Base-by-base conservation (phyloP, 1,140 invertebrate genomes). In the Megathymus violae region DNA sequence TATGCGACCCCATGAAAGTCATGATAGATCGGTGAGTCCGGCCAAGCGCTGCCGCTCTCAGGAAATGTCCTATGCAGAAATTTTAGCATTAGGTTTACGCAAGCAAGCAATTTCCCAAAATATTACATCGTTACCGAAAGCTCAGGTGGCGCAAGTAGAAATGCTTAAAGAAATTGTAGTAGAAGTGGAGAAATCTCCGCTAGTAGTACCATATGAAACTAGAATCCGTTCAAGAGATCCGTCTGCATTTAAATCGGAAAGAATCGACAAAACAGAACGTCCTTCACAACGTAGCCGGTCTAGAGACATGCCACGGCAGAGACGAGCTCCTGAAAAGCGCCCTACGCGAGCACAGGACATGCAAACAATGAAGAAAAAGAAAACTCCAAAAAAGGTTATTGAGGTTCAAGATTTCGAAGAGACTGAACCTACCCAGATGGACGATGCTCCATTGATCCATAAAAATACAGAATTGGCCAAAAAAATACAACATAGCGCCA, bases 1-100 rank as follows among this genome's bases (percentile, higher is more conserved):
- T 51, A 51, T 79, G 46, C 59, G 64, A n/a, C 36, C 38, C 1
- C 19, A 66, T 43, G 67, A 76, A 46, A 15, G 48, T 44, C 72
- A 69, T 17, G 71, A 80, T 27, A 74, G 76, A 27, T 69, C 77
- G 13, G n/a, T 63, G 4, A 88, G 80, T 51, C 80, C 80, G 3
- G 56, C 69, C 5, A 48, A 50, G 6, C 76, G 67, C 66, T 54
- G 52, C 58, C 71, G 79, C n/a, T 79, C 78, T 25, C 80, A 90
- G 44, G 90, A 91, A 40, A 92, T 94, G 62, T 95, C 95, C 0
- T 96, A 95, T 82, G 95, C 95, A 11, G 94, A 95, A 85, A 95
- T 95, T 74, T 91, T 96, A 64, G 94, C 94, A 1, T 93, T 95
- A 64, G 95, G 95, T 2, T 91, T 95, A 34, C 77, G 88, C 68